Evolutionary conservation across 2,888 invertebrate genomes (phyloP), one percentile per base, ranked within the genome.

Genomic region (Pandemis corylana): DNA sequence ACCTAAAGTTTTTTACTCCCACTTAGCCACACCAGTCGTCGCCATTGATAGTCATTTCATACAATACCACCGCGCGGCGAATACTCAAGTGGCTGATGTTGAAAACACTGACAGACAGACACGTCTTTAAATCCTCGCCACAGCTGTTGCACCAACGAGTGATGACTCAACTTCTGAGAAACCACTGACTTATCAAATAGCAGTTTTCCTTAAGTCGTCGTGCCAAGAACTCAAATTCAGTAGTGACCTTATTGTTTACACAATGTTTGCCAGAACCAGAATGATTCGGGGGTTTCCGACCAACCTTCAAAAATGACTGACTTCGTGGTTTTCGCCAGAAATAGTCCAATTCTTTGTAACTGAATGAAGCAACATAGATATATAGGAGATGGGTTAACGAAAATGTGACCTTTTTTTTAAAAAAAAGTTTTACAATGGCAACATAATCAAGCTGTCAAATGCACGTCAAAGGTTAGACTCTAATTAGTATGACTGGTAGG

Each of bases 161-260:
- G 51, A 46, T 74, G 74, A 74, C 61, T 74, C 74, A 74, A 69
- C 49, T 74, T 74, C 74, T 65, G 42, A 42, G 74, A 70, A 70
- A 20, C 65, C 2, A 73, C 59, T 56, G 68, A 59, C 68, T 49
- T 49, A 72, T n/a, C 46, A 72, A 64, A 20, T 28, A 53, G 0
- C 12, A 42, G 65, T 70, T 74, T 74, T 74, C 69, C 74, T 70
- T 36, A 15, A 56, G 36, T 10, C 15, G 15, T 0, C 12, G 36
- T 65, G 41, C 41, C 44, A 49, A 13, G 12, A 51, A 53, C 65
- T 13, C 13, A 41, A 51, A 13, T 41, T 42, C n/a, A 42, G 49
- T 59, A 41, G 36, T 36, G 5, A 36, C 36, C 13, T 49, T 46
- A 12, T 28, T 15, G n/a, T 15, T n/a, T 20, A 20, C 53, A 15